Evolutionary conservation across 2,113 vertebrate species (phyloP).

Genomic region (Picathartes gymnocephalus): DNA sequence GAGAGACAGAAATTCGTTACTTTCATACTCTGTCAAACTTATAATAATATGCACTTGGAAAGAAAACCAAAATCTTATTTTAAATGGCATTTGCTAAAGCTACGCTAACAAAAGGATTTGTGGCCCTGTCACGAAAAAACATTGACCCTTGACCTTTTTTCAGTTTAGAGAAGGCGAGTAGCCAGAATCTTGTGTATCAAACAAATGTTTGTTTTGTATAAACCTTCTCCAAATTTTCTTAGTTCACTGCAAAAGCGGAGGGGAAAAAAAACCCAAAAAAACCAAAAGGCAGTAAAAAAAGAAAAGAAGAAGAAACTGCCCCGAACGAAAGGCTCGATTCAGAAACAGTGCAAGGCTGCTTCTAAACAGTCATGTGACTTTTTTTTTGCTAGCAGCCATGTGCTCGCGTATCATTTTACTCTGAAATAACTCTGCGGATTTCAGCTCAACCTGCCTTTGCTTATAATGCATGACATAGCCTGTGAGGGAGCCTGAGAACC

Average conservation of each 20-base stretch:
- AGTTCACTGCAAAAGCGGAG: background rate
- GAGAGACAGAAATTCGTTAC: slow-evolving; percentile 44
- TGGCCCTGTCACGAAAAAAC: slow-evolving; percentile 70
- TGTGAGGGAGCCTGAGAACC: slow-evolving; percentile 94
- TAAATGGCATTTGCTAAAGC: slow-evolving; percentile 60
- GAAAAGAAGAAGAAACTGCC: background rate
- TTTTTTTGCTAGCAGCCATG: slow-evolving; percentile 78
- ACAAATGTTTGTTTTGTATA: slow-evolving; percentile 43
- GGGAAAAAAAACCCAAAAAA: no score
- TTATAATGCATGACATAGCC: slow-evolving; percentile 92
- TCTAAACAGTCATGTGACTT: slow-evolving; percentile 88
- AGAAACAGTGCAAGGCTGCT: slow-evolving; percentile 75
- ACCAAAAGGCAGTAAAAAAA: background rate
- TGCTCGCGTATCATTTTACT: slow-evolving; percentile 87
- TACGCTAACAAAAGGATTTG: slow-evolving; percentile 74
- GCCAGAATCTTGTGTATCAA: slow-evolving; percentile 55
- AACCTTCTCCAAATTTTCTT: slow-evolving; percentile 42
- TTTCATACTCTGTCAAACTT: slow-evolving; percentile 49
- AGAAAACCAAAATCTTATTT: slow-evolving; percentile 70
- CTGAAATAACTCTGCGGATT: slow-evolving; percentile 85
- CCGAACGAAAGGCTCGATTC: slow-evolving; percentile 38
- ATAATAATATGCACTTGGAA: slow-evolving; percentile 37
- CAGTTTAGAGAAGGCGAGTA: slow-evolving; percentile 67
- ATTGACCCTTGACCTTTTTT: slow-evolving; percentile 82
- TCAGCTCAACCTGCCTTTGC: slow-evolving; percentile 83